These are phyloP conservation scores for Sebastes oblongus DNA, from an alignment of 2,797 vertebrate genomes.

Conservation along the genomic window DNA sequence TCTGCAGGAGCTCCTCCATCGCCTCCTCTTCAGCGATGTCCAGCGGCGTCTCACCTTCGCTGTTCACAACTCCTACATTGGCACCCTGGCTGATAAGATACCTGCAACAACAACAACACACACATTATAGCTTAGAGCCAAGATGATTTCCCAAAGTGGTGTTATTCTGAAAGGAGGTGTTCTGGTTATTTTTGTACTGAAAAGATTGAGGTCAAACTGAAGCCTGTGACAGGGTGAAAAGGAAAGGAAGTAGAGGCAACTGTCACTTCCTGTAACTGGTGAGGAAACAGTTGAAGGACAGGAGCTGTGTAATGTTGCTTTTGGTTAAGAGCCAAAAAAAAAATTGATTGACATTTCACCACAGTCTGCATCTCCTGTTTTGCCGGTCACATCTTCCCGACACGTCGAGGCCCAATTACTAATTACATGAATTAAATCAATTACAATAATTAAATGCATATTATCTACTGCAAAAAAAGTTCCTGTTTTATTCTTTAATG, in stretches of 20 bases:
- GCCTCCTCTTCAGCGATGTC: conserved; percentile 98
- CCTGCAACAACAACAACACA: conserved; percentile 67
- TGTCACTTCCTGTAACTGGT: conserved; percentile 18
- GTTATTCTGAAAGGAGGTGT: not conserved
- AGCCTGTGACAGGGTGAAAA: not conserved
- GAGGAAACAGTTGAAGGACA: conserved; percentile 21
- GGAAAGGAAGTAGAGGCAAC: not conserved
- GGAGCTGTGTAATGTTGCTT: not conserved
- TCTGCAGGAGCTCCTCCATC: conserved; percentile 98
- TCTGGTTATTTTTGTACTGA: not conserved
- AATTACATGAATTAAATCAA: not conserved
- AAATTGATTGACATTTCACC: not conserved
- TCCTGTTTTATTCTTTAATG: not conserved
- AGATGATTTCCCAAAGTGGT: not conserved
- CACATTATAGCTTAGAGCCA: not conserved
- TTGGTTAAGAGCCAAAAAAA: conserved; percentile 10
- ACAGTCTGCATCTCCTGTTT: conserved; percentile 10
- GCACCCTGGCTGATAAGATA: conserved; percentile 97
- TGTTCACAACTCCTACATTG: conserved; percentile 95
- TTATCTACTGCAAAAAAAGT: not conserved
- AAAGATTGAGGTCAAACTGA: not conserved
- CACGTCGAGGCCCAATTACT: not conserved
- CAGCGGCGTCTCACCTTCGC: conserved; percentile 97
- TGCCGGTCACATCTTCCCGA: not conserved
- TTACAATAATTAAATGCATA: not conserved